Conservation (phyloP, 2,113 vertebrate species). For the Recurvirostra avosetta region DNA sequence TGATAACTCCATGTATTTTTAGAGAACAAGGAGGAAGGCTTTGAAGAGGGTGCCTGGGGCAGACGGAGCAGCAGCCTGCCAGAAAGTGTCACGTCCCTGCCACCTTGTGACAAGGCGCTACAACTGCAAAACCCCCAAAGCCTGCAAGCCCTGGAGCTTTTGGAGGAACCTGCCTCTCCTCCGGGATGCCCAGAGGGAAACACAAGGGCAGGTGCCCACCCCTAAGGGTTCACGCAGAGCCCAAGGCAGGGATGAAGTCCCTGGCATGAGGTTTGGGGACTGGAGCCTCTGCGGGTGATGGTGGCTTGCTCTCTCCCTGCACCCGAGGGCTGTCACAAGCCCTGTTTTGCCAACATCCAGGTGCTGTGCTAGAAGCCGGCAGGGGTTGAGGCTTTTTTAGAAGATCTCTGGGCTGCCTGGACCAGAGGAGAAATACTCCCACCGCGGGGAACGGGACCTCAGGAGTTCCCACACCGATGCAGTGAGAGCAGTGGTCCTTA, state of each 20-base stretch:
- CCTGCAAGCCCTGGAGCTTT: not conserved
- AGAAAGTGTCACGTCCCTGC: constrained; percentile 25
- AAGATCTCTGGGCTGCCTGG: not conserved
- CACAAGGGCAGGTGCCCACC: not conserved
- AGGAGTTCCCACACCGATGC: fast-evolving
- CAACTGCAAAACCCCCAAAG: constrained; percentile 17
- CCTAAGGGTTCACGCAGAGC: not conserved
- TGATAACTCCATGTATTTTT: not conserved
- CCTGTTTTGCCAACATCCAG: not conserved
- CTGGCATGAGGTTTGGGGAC: not conserved
- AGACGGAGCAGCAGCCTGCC: not conserved
- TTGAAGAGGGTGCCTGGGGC: not conserved
- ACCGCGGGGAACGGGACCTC: not conserved
- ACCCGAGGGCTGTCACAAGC: fast-evolving
- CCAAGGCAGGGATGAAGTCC: not conserved
- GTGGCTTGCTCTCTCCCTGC: not conserved
- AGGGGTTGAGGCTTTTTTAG: not conserved
- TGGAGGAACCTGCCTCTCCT: not conserved
- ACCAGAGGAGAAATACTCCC: not conserved
- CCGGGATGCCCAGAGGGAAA: not conserved
- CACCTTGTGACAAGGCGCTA: constrained; percentile 46
- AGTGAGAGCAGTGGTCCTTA: not conserved
- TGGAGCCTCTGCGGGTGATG: fast-evolving
- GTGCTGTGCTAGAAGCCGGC: not conserved
- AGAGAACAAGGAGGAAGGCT: not conserved